These are phyloP conservation scores for Drosophila leontia DNA, from an alignment of 1,140 invertebrate genomes.

Conservation along the genomic window DNA sequence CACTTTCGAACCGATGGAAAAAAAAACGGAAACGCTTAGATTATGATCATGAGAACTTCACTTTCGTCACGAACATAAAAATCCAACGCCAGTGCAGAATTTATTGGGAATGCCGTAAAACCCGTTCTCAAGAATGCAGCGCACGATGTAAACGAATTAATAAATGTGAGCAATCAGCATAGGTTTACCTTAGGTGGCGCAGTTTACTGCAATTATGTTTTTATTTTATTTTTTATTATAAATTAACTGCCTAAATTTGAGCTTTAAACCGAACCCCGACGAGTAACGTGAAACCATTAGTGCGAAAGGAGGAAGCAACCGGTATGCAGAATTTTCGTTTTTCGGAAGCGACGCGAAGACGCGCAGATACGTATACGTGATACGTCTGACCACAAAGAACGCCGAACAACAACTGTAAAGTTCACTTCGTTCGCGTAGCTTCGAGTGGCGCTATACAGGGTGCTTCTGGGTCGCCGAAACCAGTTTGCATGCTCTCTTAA, in stretches of 20 bases:
- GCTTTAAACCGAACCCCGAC: constrained; percentile 18
- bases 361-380: constrained; percentile 23
- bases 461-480: constrained; percentile 43
- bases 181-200: constrained; percentile 16
- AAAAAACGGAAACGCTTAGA: constrained; percentile 57
- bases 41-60: constrained; percentile 44
- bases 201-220: constrained; percentile 6
- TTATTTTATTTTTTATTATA: background rate
- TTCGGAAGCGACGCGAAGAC: constrained; percentile 34
- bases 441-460: constrained; percentile 39
- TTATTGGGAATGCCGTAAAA: constrained; percentile 44
- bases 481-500: constrained; percentile 39
- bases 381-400: constrained; percentile 63
- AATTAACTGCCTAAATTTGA: background rate
- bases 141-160: constrained; percentile 13
- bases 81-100: constrained; percentile 31
- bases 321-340: constrained; percentile 52
- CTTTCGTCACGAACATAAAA: constrained; percentile 50
- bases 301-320: constrained; percentile 36
- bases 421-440: background rate
- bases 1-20: constrained; percentile 30
- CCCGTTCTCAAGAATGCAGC: constrained; percentile 49
- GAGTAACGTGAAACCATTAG: constrained; percentile 21
- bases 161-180: constrained; percentile 21
- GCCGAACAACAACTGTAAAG: constrained; percentile 76